A percentile compares a stretch with the other conserved stretches of the same genome.
Evolutionary conservation across 92 coral and sea anemone species (phyloP).

Genomic region (Blastomussa wellsi): DNA sequence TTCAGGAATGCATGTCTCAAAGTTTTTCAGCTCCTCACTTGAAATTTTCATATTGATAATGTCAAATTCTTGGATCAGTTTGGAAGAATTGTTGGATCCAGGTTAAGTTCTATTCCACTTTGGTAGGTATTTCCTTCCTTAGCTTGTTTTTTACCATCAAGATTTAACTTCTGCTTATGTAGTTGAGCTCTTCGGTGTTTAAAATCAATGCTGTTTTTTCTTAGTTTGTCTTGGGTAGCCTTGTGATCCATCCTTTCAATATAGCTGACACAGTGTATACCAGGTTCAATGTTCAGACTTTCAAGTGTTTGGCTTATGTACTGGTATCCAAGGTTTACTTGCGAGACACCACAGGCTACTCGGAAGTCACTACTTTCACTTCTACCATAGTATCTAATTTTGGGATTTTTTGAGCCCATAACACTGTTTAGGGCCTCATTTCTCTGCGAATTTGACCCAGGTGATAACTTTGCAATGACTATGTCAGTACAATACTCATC

Average conservation of each 20-base stretch:
- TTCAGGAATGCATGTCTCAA: too few species aligned
- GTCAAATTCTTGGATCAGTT: constrained; percentile 4
- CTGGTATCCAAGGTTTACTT: constrained; percentile 43
- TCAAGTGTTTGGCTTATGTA: constrained; percentile 55
- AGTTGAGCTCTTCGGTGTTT: constrained; percentile 54
- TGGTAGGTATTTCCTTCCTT: not conserved
- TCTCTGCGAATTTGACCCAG: constrained; percentile 30
- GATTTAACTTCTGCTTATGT: constrained; percentile 32
- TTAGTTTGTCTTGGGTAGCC: constrained; percentile 23
- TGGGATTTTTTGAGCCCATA: constrained; percentile 38
- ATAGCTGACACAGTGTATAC: constrained; percentile 23
- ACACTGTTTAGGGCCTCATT: constrained; percentile 50
- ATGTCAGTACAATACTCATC: not conserved
- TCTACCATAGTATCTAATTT: constrained; percentile 40
- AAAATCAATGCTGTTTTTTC: constrained; percentile 39
- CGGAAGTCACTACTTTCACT: constrained; percentile 57
- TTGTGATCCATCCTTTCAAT: constrained; percentile 46
- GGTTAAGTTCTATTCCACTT: constrained; percentile 33
- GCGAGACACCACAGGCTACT: constrained; percentile 57
- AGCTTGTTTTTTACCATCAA: too few species aligned
- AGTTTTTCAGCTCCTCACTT: too few species aligned
- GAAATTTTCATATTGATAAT: constrained; percentile 10
- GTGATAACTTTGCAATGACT: constrained; percentile 21
- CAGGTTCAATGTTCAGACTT: constrained; percentile 57
- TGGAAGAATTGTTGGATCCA: constrained; percentile 29